Evolutionary conservation across 2,888 invertebrate genomes (phyloP).

Genomic region (Gibbula magus): DNA sequence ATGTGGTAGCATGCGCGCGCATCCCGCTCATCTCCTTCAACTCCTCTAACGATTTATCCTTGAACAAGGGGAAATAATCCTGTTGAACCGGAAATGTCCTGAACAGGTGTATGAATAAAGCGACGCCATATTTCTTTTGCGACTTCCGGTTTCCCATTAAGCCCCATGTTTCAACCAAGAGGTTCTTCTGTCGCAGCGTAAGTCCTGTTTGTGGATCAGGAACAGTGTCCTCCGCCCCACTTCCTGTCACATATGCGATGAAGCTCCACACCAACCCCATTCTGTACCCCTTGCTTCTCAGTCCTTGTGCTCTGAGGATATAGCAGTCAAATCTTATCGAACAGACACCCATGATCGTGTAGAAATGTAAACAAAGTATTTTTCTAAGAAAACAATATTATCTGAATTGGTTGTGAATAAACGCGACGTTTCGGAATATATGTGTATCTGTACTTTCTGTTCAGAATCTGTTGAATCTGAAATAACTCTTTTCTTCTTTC

Average conservation of each 20-base stretch:
- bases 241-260: neutral
- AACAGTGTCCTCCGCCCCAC: slow-evolving; percentile 17
- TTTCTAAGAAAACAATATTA: too few species aligned
- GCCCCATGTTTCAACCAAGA: slow-evolving; percentile 46
- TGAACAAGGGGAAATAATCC: slow-evolving; percentile 77
- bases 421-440: too few species aligned
- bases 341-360: too few species aligned
- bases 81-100: slow-evolving; percentile 77
- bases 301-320: too few species aligned
- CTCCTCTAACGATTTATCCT: slow-evolving; percentile 76
- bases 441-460: too few species aligned
- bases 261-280: slow-evolving; percentile 29
- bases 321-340: too few species aligned
- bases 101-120: slow-evolving; percentile 73
- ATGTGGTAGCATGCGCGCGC: slow-evolving; percentile 78
- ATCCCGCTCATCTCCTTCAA: slow-evolving; percentile 77
- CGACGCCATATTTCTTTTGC: slow-evolving; percentile 30
- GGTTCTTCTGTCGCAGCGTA: slow-evolving; percentile 41
- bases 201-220: slow-evolving; percentile 48
- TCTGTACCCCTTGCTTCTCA: neutral
- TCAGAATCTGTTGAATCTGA: too few species aligned
- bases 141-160: slow-evolving; percentile 37
- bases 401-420: too few species aligned
- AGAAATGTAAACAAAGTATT: too few species aligned
- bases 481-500: too few species aligned